Percentiles rank a stretch among this genome's conserved stretches.
phyloP scores from a whole-genome alignment of 2,113 vertebrate genomes.

The Kryptolebias marmoratus region DNA sequence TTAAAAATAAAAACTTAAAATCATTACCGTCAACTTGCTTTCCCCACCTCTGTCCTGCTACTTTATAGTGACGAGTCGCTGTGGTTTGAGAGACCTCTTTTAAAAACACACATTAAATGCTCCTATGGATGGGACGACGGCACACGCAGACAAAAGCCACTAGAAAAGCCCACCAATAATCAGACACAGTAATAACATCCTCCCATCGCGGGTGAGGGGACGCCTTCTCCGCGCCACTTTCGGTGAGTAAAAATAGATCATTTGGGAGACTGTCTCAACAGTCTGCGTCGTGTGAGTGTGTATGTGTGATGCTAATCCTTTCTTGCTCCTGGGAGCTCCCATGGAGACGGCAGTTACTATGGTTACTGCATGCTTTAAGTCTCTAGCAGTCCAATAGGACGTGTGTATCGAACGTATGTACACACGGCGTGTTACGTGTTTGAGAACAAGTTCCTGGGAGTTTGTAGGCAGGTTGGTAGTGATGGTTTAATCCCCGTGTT shows the following conservation, averaged over 20 bases:
- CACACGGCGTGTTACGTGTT: slow-evolving; percentile 42
- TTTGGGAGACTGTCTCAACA: slow-evolving; percentile 62
- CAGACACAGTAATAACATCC: slow-evolving; percentile 59
- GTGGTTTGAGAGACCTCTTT: slow-evolving; percentile 38
- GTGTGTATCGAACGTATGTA: slow-evolving; percentile 41
- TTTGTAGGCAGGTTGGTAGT: slow-evolving; percentile 53
- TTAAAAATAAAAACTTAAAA: background rate
- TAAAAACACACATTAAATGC: slow-evolving; percentile 26
- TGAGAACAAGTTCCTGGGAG: slow-evolving; percentile 29
- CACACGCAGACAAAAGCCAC: slow-evolving; percentile 69
- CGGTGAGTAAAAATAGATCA: slow-evolving; percentile 68
- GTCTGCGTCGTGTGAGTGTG: slow-evolving; percentile 43
- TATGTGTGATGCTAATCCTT: slow-evolving; percentile 61
- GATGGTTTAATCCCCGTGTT: slow-evolving; percentile 40
- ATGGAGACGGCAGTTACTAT: slow-evolving; percentile 66
- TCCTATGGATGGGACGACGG: slow-evolving; percentile 56
- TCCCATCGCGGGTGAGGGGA: slow-evolving; percentile 27
- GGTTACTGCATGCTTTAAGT: slow-evolving; percentile 60
- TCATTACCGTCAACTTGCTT: background rate
- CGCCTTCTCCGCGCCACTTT: slow-evolving; percentile 34
- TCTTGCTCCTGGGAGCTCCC: slow-evolving; percentile 42
- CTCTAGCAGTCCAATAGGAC: slow-evolving; percentile 60
- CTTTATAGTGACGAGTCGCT: background rate
- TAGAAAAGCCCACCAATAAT: slow-evolving; percentile 71
- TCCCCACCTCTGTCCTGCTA: background rate